Conservation (phyloP, 2,888 invertebrate genomes). For the Thereva unica region DNA sequence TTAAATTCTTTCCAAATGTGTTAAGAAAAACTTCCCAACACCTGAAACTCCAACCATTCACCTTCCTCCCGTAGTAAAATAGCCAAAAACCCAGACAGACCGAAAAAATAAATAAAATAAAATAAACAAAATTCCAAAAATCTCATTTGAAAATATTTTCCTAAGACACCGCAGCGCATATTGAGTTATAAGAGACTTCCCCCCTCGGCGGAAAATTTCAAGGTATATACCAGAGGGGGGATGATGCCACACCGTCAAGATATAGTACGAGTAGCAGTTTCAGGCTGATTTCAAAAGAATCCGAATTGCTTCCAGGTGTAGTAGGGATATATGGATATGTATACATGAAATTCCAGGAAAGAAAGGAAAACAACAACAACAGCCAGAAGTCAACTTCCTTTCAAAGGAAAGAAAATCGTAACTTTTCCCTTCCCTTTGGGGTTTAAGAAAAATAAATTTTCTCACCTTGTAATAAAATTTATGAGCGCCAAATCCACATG, state of each 20-base stretch:
- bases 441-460: constrained; percentile 16
- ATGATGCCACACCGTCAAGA: too few species aligned
- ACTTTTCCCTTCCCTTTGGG: constrained; percentile 2
- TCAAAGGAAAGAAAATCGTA: not conserved
- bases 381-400: constrained; percentile 4
- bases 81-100: too few species aligned
- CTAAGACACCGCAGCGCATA: not conserved
- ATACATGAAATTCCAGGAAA: too few species aligned
- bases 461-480: constrained; percentile 8
- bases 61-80: too few species aligned
- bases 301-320: too few species aligned
- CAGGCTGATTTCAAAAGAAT: too few species aligned
- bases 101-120: not conserved
- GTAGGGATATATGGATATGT: too few species aligned
- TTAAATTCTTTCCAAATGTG: too few species aligned
- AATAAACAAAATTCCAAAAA: not conserved
- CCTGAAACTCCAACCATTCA: too few species aligned
- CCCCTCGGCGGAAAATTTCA: not conserved
- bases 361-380: too few species aligned
- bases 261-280: too few species aligned
- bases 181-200: constrained; percentile 3
- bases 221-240: not conserved
- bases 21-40: too few species aligned
- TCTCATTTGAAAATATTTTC: constrained; percentile 4
- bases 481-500: not conserved